Percentiles rank a stretch among this genome's conserved stretches.
Evolutionary conservation across 2,113 vertebrate genomes (phyloP).

Genomic region (Oreochromis tanganicae): DNA sequence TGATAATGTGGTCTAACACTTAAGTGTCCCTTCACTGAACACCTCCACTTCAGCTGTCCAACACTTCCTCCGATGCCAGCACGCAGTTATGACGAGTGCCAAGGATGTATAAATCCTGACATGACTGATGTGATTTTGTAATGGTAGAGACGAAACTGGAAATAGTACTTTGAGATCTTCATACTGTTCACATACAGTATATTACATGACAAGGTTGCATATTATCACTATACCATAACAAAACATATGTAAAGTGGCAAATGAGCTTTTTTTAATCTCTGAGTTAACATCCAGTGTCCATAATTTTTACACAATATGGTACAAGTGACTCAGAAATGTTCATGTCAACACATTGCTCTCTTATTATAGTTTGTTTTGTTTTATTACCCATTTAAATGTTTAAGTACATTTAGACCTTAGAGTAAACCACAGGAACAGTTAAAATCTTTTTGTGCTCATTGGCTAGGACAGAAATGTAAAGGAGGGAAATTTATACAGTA

Average conservation of each 20-base stretch:
- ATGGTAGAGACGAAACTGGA: neutral
- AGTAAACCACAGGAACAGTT: neutral
- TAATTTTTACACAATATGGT: neutral
- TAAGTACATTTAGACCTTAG: neutral
- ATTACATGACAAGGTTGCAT: neutral
- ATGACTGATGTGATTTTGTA: neutral
- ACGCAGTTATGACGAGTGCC: neutral
- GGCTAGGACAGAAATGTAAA: neutral
- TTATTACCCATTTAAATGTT: neutral
- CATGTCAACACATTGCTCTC: neutral
- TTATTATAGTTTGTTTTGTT: neutral
- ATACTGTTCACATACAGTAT: neutral
- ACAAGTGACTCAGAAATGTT: neutral
- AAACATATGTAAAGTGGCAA: neutral
- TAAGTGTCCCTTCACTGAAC: neutral
- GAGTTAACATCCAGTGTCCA: neutral
- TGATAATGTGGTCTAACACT: slow-evolving; percentile 1
- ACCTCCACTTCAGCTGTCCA: slow-evolving; percentile 27
- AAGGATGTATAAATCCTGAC: neutral
- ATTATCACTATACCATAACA: neutral
- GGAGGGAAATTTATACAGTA: neutral
- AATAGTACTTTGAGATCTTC: neutral
- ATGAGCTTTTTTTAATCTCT: neutral
- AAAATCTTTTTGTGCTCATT: neutral
- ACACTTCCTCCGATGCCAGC: neutral